Conservation (phyloP, 1,140 invertebrate species). For the Orchestia grillus region DNA sequence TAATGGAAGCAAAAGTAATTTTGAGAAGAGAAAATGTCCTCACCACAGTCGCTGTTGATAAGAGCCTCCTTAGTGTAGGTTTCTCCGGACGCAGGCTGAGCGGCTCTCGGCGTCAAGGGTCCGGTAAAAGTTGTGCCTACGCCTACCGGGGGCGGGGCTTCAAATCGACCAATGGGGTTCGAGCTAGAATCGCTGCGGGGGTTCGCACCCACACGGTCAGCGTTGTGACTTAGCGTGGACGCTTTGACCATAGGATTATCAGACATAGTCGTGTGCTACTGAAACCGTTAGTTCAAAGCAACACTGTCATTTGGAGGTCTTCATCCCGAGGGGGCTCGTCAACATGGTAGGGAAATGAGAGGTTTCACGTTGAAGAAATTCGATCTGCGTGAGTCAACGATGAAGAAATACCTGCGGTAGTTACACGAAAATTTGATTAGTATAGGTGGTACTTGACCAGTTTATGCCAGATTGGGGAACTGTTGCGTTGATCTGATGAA, state of each 20-base stretch:
- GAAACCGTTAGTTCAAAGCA: not conserved
- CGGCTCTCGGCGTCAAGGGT: not conserved
- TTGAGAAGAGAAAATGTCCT: too few species aligned
- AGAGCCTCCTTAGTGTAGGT: not conserved
- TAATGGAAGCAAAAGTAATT: too few species aligned
- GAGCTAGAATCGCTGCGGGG: not conserved
- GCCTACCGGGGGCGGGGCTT: not conserved
- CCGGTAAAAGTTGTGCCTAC: not conserved
- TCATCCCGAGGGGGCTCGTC: not conserved
- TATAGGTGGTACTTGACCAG: too few species aligned
- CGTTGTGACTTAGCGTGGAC: not conserved
- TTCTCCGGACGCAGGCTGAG: not conserved
- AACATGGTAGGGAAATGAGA: not conserved
- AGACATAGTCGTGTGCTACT: not conserved
- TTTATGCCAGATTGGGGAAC: too few species aligned
- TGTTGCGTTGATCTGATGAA: too few species aligned
- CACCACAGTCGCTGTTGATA: not conserved
- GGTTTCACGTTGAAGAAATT: not conserved
- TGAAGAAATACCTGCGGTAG: too few species aligned
- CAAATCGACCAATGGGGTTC: not conserved
- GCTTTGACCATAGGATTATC: not conserved
- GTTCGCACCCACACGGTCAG: not conserved
- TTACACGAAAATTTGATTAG: too few species aligned
- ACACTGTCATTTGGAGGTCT: not conserved
- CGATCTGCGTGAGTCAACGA: too few species aligned